phyloP scores from a whole-genome alignment of 2,113 vertebrate genomes.

The Tragelaphus scriptus region DNA sequence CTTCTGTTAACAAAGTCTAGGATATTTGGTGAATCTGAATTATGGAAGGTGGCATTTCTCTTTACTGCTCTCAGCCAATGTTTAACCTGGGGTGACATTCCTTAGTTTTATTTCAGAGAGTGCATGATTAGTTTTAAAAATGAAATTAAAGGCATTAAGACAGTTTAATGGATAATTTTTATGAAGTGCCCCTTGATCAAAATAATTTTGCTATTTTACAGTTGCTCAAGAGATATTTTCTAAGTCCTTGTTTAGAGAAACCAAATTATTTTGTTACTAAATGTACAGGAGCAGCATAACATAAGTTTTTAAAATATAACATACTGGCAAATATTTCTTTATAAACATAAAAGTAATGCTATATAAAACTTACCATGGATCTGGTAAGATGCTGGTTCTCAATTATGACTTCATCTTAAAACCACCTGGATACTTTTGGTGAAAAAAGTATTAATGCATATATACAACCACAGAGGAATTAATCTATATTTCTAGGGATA shows the following conservation, averaged over 20 bases:
- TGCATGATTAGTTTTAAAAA: not conserved
- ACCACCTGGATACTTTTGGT: not conserved
- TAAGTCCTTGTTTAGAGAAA: not conserved
- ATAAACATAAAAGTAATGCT: not conserved
- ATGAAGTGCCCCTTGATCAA: not conserved
- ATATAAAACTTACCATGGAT: not conserved
- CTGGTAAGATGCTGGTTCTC: not conserved
- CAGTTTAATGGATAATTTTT: not conserved
- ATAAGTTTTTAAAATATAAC: not conserved
- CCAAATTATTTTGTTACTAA: not conserved
- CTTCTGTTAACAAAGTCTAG: not conserved
- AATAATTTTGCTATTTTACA: not conserved
- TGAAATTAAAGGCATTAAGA: not conserved
- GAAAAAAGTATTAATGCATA: not conserved
- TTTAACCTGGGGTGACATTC: not conserved
- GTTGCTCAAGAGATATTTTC: not conserved
- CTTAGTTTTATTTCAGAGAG: not conserved
- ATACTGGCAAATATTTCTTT: not conserved
- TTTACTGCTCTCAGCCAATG: not conserved
- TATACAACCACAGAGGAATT: not conserved
- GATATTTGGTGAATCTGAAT: not conserved
- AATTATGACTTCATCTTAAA: not conserved
- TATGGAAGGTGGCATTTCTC: not conserved
- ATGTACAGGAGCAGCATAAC: not conserved
- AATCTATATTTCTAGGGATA: not conserved